Conservation (phyloP, 2,797 vertebrate species). For the Mus spretus region DNA sequence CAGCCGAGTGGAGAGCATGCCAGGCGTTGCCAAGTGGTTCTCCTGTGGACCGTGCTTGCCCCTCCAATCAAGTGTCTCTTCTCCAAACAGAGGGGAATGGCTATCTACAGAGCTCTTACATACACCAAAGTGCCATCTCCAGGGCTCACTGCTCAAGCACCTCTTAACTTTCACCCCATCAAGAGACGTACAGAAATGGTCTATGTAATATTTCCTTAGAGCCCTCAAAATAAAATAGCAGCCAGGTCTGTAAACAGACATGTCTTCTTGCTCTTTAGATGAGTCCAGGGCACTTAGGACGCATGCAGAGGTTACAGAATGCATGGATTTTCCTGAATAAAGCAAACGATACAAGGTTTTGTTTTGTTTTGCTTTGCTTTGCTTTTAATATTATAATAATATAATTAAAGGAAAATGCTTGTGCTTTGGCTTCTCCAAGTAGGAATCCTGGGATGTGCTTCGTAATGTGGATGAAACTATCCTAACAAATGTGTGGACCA, state of each 20-base stretch:
- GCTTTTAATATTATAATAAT: neutral
- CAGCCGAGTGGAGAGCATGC: neutral
- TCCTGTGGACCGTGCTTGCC: neutral
- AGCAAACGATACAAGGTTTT: neutral
- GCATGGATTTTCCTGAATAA: neutral
- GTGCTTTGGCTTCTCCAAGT: neutral
- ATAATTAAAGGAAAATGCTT: constrained; percentile 30
- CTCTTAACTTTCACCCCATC: neutral
- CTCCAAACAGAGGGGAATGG: neutral
- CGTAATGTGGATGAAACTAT: neutral
- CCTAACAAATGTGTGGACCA: neutral
- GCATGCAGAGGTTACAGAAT: neutral
- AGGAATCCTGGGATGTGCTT: constrained; percentile 49
- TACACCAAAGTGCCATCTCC: neutral
- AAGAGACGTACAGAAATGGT: neutral
- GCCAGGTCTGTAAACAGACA: neutral
- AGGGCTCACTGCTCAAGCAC: neutral
- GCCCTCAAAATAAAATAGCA: neutral
- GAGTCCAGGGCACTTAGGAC: too few species aligned
- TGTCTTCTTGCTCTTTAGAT: neutral
- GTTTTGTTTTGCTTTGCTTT: neutral
- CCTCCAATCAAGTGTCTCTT: neutral
- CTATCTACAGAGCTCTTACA: neutral
- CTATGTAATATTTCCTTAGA: neutral
- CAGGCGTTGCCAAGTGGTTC: neutral